A percentile compares a stretch with the other conserved stretches of the same genome.
Evolutionary conservation across 2,888 invertebrate genomes (phyloP).

Genomic region (Tromatobia lineatoria): DNA sequence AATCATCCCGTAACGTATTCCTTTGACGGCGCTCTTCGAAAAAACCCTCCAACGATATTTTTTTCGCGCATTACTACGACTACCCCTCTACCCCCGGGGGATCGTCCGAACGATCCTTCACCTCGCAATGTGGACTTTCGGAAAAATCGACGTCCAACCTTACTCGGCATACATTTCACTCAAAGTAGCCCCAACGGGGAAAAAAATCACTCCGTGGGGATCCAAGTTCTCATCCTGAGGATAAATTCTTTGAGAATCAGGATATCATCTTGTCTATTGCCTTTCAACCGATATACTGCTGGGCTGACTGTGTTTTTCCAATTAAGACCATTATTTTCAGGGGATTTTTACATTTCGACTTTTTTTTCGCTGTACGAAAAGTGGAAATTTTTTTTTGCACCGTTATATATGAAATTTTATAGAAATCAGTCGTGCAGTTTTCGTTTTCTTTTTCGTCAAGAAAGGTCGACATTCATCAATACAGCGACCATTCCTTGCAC

Average conservation of each 20-base stretch:
- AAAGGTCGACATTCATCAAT: too few species aligned
- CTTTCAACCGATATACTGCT: not conserved
- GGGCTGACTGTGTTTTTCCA: not conserved
- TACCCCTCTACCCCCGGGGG: not conserved
- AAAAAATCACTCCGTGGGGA: conserved; percentile 28
- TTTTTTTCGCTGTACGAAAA: too few species aligned
- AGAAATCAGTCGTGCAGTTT: too few species aligned
- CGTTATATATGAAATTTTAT: too few species aligned
- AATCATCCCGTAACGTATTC: conserved; percentile 51
- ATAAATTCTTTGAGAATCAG: not conserved
- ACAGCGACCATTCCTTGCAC: too few species aligned
- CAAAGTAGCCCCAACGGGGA: not conserved
- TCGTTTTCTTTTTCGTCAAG: too few species aligned
- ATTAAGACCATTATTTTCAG: not conserved
- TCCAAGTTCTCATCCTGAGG: not conserved
- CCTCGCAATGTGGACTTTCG: conserved; percentile 3
- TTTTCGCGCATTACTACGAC: conserved; percentile 13
- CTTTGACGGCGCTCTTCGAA: conserved; percentile 39
- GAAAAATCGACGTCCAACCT: conserved; percentile 14
- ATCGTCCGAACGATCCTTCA: not conserved
- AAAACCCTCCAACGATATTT: not conserved
- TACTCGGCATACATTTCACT: not conserved
- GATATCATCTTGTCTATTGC: not conserved
- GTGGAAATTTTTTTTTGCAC: too few species aligned
- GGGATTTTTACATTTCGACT: not conserved